Evolutionary conservation across 2,888 invertebrate species (phyloP), one percentile per base, ranked within the genome.

Genomic region (Drosophila nigricruria): DNA sequence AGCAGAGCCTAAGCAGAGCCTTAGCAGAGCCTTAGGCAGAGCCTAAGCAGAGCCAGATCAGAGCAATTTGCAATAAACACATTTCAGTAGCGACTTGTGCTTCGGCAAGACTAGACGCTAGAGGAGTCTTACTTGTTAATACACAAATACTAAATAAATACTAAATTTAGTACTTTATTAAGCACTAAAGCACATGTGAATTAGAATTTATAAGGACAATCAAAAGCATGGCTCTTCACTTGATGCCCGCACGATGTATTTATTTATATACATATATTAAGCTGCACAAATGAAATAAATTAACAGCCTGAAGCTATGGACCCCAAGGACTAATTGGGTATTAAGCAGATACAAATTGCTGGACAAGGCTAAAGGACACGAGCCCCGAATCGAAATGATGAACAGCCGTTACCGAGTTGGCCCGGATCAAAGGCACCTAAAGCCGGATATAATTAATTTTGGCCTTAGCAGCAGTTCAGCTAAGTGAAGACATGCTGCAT

Each of bases 391-490:
- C 18, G 1, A n/a, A 3, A 12, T 23, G 36, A 36, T 6, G 38
- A 34, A 38, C 36, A 18, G 25, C 36, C 5, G 12, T 3, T 10
- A 12, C 25, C 43, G 14, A 20, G 57, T 63, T 50, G 54, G 38
- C 40, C 65, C 38, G 78, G 75, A 87, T 73, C 81, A 83, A 87
- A 73, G 64, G 73, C 73, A 78, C 70, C 49, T 62, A 73, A 74
- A 59, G 71, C 76, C 88, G 86, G 89, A 89, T 79, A 77, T 85
- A 86, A 89, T 86, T 86, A 88, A 86, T 89, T 88, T 81, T 68
- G 45, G 52, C 36, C 53, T 30, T 60, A 57, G 59, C 64, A 54
- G 43, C 43, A 53, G 56, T 54, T 56, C 43, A 62, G 38, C 65
- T 49, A 59, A 70, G 62, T 66, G 69, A 67, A 60, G 73, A 81